Base-by-base conservation (phyloP, 2,113 vertebrate genomes). In the Romanogobio albipinnatus region DNA sequence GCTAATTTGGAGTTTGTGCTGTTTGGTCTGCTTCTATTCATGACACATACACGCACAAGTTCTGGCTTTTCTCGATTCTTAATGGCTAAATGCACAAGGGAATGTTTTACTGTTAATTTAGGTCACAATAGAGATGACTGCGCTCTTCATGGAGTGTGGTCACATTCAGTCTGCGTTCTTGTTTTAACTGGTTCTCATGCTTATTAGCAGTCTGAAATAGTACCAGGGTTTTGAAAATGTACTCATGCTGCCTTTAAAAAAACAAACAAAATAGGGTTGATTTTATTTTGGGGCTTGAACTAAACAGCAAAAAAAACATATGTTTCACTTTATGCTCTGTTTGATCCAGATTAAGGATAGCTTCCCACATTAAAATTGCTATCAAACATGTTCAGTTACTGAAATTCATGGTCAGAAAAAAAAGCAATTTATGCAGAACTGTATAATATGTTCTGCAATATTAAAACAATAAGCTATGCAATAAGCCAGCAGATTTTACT, bases 1-100 rank as follows among this genome's bases (percentile, higher is more conserved):
- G 92, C 91, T 87, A 93, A 90, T 88, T 87, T 86, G 76, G 88
- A 92, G 89, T 91, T 82, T 8, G 85, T 84, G 84, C 81, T 68
- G 84, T 59, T 64, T 51, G 49, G n/a, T 26, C 68, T 66, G 73
- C 49, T 59, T 78, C 71, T 79, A 14, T 53, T 71, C n/a, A 58
- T 53, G 64, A 33, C 58, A 71, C 43, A 3, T 73, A 26, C 56
- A 49, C 17, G 10, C 75, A 53, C 81, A 66, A 22, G 24, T 47
- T 51, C 45, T 62, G 79, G 26, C 49, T 64, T 76, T 29, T 29
- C 36, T 62, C 75, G 11, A 71, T 61, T 56, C 36, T 61, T 84
- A 85, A 86, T 59, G 7, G 51, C 39, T 75, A 71, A 70, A 9
- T 19, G 29, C 73, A 64, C 59, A 8, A 66, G 75, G 29, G 62